Evolutionary conservation across 2,888 invertebrate genomes (phyloP).

Genomic region (Congeria kusceri): DNA sequence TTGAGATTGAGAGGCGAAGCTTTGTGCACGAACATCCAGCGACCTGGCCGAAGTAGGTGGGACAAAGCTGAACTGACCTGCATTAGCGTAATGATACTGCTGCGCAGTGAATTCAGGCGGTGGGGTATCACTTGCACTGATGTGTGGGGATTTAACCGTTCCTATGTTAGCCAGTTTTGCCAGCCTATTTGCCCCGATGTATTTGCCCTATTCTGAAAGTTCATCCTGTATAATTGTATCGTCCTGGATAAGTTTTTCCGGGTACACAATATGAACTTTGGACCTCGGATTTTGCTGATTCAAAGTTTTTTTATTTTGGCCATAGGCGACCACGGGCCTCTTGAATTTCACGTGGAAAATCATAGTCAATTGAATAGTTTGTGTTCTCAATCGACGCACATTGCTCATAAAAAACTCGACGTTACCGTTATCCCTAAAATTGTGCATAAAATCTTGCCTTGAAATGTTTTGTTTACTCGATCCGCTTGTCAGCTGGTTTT

Average conservation of each 20-base stretch:
- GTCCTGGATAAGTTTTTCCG: constrained; percentile 24
- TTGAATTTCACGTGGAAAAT: constrained; percentile 19
- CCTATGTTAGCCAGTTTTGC: too few relatives aligned
- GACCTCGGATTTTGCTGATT: not conserved
- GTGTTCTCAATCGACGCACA: not conserved
- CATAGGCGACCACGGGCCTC: constrained; percentile 21
- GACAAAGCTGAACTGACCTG: too few relatives aligned
- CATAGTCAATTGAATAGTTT: constrained; percentile 22
- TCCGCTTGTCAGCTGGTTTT: not conserved
- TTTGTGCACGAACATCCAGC: too few relatives aligned
- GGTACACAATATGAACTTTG: constrained; percentile 21
- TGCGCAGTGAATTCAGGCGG: too few relatives aligned
- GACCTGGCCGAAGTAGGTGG: too few relatives aligned
- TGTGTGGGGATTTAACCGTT: too few relatives aligned
- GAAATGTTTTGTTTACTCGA: not conserved
- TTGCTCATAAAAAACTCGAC: constrained; percentile 19
- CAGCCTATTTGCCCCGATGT: not conserved
- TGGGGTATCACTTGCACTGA: too few relatives aligned
- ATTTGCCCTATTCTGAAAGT: constrained; percentile 16
- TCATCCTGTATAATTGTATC: constrained; percentile 9
- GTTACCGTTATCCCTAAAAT: constrained; percentile 13
- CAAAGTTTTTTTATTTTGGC: not conserved
- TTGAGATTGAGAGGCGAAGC: too few relatives aligned
- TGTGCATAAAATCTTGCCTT: constrained; percentile 10
- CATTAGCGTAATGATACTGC: too few relatives aligned